Evolutionary conservation across 2,888 invertebrate genomes (phyloP), one percentile per base, ranked within the genome.

Genomic region (Drosophila setosimentum): DNA sequence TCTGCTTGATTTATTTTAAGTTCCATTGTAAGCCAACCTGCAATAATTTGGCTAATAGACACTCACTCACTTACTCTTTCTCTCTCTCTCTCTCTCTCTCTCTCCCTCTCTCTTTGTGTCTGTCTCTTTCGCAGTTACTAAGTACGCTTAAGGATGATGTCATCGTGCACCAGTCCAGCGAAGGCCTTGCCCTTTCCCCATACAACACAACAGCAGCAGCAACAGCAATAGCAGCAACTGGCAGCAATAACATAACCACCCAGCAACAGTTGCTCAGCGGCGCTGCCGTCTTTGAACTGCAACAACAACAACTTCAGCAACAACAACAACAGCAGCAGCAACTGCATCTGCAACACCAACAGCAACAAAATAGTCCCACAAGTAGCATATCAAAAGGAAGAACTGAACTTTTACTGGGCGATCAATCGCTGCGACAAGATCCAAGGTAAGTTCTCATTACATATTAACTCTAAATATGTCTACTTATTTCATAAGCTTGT

Each of bases 361-460:
- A 88, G 40, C 89, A 83, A 50, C 84, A 87, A 86, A 80, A 86
- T 74, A 93, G 92, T 89, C 92, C 92, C 90, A 93, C 91, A 87
- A 93, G 89, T 90, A 93, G 93, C 93, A 93, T 93, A 93, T 93
- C 93, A 93, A 93, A 92, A 92, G 93, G 93, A 80, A 92, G 93
- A 83, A 93, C 93, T 76, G 93, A 93, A 87, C 87, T 93, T 80
- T 90, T 93, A 83, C 81, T 93, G 74, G 93, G 93, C 57, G 93
- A 93, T 89, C 93, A 92, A 86, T 86, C 87, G 76, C 75, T 92
- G 76, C 89, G 93, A 65, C 92, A 91, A 66, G 93, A 93, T 69
- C 80, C 90, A 49, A 90, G 93, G 93, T 93, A 65, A 92, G 88
- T 88, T 3, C n/a, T 27, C 30, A 2, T 21, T n/a, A 27, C 24